Evolutionary conservation across 2,888 invertebrate species (phyloP).

Genomic region (Ceriagrion tenellum): DNA sequence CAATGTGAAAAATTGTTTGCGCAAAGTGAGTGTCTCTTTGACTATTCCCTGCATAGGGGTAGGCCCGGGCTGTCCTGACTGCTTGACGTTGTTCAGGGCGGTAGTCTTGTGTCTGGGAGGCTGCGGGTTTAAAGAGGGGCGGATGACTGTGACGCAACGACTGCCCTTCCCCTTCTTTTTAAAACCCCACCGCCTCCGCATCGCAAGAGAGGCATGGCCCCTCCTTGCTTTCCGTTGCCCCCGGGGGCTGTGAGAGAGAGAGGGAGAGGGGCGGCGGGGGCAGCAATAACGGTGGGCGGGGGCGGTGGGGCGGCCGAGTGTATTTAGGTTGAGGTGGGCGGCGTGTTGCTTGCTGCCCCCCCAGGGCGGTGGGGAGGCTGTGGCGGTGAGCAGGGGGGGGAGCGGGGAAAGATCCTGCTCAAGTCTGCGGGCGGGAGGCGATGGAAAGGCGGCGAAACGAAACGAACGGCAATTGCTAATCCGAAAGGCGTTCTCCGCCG

Average conservation of each 20-base stretch:
- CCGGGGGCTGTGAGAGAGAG: not conserved
- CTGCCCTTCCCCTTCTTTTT: not conserved
- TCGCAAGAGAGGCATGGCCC: not conserved
- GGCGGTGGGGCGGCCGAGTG: not conserved
- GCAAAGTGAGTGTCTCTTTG: no score
- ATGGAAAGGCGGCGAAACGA: not conserved
- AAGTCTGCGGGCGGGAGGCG: not conserved
- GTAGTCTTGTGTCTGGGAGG: not conserved
- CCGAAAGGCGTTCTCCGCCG: slow-evolving; percentile 9
- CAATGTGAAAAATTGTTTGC: no score
- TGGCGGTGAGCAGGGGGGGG: not conserved
- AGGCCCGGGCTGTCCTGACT: not conserved
- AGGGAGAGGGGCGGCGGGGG: not conserved
- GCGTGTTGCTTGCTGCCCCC: not conserved
- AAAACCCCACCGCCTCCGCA: not conserved
- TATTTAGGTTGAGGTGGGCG: slow-evolving; percentile 39
- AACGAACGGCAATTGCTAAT: slow-evolving; percentile 33
- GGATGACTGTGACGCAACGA: not conserved
- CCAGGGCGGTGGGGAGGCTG: not conserved
- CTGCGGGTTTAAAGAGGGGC: not conserved
- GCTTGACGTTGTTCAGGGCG: not conserved
- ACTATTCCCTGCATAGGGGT: no score
- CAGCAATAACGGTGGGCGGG: not conserved
- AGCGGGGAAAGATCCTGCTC: not conserved
- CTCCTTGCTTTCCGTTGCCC: slow-evolving; percentile 16